Evolutionary conservation across 2,888 invertebrate genomes (phyloP), one percentile per base, ranked within the genome.

Genomic region (Kryphioiulus occultus): DNA sequence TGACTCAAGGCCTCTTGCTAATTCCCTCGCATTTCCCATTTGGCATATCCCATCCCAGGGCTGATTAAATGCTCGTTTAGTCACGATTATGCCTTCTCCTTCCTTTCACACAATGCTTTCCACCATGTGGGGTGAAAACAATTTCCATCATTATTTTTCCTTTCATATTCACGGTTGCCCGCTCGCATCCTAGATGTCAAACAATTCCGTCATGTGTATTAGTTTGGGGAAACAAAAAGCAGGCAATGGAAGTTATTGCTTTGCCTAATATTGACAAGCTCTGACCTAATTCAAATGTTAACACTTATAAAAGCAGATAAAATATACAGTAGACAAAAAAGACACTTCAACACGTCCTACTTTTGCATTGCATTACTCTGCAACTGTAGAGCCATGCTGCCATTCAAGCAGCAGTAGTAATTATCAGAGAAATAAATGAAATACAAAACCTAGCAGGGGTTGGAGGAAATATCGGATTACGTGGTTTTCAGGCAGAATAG

Each of bases 61-160:
- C 78, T 30, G 78, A 78, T 78, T 78, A 78, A 78, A 78, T 12
- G 78, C 78, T 78, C 78, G 22, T 78, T 78, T 78, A 78, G 78
- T 78, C 78, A 78, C 78, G 78, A 78, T 78, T 78, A 26, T 78
- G 78, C 78, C 78, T n/a, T 78, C 78, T 78, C 26, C 78, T 78
- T 78, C 78, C 78, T 78, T 30, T 78, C 78, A 78, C 78, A 78
- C 78, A 78, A 78, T 78, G 78, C 15, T 9, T 78, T 78, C n/a
- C 78, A 78, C 78, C 30, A 30, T 30, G 78, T 26, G 30, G 78
- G 78, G 26, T 2, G 30, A 78, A 78, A 68, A 68, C 22, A 68
- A 68, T 68, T 68, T 26, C 68, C 68, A 68, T 68, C 68, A 68
- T 35, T 35, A 68, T 68, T 78, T 78, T 78, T 78, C 78, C 30